These are phyloP conservation scores for Saxidomus purpurata DNA, from an alignment of 1,140 invertebrate species.

Conservation along the genomic window DNA sequence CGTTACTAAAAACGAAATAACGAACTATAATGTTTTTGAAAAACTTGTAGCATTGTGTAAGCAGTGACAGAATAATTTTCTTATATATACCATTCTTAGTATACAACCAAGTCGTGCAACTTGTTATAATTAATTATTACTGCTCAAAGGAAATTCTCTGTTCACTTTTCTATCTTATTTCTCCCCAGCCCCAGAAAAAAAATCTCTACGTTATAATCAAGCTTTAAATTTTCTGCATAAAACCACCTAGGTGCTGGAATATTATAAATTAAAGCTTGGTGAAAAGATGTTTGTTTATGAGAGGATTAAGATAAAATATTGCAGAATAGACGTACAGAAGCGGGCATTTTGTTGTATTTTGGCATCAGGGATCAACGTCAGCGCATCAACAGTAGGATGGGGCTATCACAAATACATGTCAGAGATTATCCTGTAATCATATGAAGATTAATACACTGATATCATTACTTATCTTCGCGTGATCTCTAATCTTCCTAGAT, in stretches of 20 bases:
- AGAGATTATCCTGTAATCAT: slow-evolving; percentile 28
- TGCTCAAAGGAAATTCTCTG: no score
- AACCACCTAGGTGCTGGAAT: neutral
- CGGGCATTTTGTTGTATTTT: slow-evolving; percentile 35
- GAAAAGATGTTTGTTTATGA: slow-evolving; percentile 7
- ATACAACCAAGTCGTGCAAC: no score
- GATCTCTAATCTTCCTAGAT: slow-evolving; percentile 52
- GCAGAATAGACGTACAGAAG: neutral
- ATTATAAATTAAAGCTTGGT: neutral
- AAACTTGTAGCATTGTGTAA: no score
- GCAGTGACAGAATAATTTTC: no score
- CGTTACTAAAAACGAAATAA: no score
- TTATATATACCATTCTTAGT: no score
- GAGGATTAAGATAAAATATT: neutral
- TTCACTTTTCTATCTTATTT: no score
- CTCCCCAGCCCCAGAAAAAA: no score
- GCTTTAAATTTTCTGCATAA: neutral
- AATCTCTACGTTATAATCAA: no score
- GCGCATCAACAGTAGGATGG: neutral
- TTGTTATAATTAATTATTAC: no score
- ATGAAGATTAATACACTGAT: slow-evolving; percentile 22
- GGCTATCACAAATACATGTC: slow-evolving; percentile 50
- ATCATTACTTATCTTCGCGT: slow-evolving; percentile 32
- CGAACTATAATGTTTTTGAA: no score
- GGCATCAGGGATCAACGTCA: slow-evolving; percentile 54